A percentile compares a stretch with the other conserved stretches of the same genome.
Conservation (phyloP, 2,113 vertebrate genomes). For the Burhinus bistriatus region DNA sequence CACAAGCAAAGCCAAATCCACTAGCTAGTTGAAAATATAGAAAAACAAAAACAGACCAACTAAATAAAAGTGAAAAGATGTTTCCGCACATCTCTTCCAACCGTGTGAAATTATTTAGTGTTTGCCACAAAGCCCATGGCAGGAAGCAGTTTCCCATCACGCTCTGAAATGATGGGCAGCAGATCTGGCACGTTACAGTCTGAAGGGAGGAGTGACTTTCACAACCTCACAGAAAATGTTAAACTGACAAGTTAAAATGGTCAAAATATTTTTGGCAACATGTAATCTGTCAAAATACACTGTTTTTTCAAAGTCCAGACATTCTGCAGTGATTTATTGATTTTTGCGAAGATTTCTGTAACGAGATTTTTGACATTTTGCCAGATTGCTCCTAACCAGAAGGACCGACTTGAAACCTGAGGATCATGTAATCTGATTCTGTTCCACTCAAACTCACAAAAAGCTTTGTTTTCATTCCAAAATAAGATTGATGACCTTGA, state of each 20-base stretch:
- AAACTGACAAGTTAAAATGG: neutral
- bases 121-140: neutral
- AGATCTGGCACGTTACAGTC: neutral
- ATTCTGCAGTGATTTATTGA: neutral
- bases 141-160: neutral
- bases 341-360: slow-evolving; percentile 12
- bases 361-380: neutral
- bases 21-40: neutral
- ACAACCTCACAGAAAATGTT: neutral
- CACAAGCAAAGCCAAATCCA: neutral
- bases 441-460: neutral
- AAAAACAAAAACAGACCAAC: neutral
- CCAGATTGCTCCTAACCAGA: neutral
- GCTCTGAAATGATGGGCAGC: neutral
- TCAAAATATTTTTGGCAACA: neutral
- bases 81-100: neutral
- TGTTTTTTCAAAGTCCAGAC: neutral
- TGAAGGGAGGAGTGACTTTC: neutral
- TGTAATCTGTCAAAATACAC: neutral
- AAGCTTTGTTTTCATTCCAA: neutral
- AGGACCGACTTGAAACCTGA: neutral
- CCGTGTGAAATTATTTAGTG: neutral
- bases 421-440: neutral
- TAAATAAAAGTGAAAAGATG: neutral
- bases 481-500: neutral